phyloP scores from a whole-genome alignment of 2,113 vertebrate species.

The Excalfactoria chinensis region DNA sequence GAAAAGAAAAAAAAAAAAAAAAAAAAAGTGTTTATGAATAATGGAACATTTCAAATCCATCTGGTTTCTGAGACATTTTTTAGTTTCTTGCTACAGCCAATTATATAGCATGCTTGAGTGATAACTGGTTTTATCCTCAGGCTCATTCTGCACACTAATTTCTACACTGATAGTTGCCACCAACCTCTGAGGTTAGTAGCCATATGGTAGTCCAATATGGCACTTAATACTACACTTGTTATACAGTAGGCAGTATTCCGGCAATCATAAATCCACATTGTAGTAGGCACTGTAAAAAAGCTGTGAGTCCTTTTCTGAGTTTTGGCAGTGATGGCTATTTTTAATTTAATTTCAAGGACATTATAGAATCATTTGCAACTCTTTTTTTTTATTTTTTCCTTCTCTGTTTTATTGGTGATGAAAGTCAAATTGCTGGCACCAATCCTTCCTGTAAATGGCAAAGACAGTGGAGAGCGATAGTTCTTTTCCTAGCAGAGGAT shows the following conservation, averaged over 20 bases:
- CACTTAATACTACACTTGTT: conserved; percentile 79
- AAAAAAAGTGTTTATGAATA: conserved; percentile 84
- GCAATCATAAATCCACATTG: conserved; percentile 78
- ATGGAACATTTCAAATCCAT: conserved; percentile 90
- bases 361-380: conserved; percentile 54
- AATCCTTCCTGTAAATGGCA: conserved; percentile 63
- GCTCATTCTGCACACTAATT: conserved; percentile 85
- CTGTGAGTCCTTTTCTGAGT: conserved; percentile 51
- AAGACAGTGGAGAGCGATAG: conserved; percentile 62
- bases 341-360: conserved; percentile 71
- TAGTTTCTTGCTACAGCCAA: conserved; percentile 84
- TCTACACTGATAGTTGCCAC: conserved; percentile 84
- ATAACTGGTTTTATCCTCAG: conserved; percentile 85
- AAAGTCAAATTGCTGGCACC: conserved; percentile 60
- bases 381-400: conserved; percentile 15
- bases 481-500: conserved; percentile 73
- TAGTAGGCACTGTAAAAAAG: conserved; percentile 71
- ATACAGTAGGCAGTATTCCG: conserved; percentile 77
- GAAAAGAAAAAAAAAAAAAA: conserved; percentile 21
- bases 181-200: conserved; percentile 86
- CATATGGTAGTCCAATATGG: conserved; percentile 89
- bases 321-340: conserved; percentile 68
- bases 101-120: conserved; percentile 87
- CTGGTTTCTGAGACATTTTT: conserved; percentile 85
- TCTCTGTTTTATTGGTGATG: conserved; percentile 65